Evolutionary conservation across 2,797 vertebrate genomes (phyloP), one percentile per base, ranked within the genome.

Genomic region (Sphenodon punctatus): DNA sequence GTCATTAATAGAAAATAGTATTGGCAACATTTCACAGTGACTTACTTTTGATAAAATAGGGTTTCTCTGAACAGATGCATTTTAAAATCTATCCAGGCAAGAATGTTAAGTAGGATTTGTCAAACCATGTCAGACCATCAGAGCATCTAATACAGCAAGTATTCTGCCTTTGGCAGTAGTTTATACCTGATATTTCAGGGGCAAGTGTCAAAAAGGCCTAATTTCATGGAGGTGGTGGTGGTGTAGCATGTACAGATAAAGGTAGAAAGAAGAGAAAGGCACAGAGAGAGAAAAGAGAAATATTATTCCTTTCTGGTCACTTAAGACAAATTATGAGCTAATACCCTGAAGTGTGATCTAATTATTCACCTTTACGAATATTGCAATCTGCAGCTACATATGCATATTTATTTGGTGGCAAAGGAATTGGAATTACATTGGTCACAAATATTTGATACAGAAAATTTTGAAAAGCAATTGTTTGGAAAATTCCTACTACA

Each of bases 101-200:
- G 13, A 86, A 63, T 12, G 9, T 36, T 75, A 56, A 85, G 77
- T 14, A 46, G 63, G 8, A 88, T 79, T 75, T 90, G 55, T n/a
- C 55, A 79, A 58, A 86, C 19, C 42, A 75, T 42, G 82, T 80
- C 65, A 86, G 30, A 41, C 13, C 45, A 55, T n/a, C 69, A 38
- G 17, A 58, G 8, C 41, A 82, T 78, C 30, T 70, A 59, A 43
- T 1, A 1, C 1, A n/a, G n/a, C n/a, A n/a, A 3, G 17, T 51
- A 78, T 49, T 58, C 30, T 84, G 60, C 64, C 55, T 69, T 69
- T 0, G 2, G 38, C 56, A 67, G 17, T 45, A 48, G 34, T 70
- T 85, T 0, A 0, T 30, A 80, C 27, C 3, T 1, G 0, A 2
- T 30, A 41, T 60, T 27, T 36, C 34, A 49, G 38, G 82, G 74